Evolutionary conservation across 2,888 invertebrate species (phyloP), one percentile per base, ranked within the genome.

Genomic region (Microplitis manilae): DNA sequence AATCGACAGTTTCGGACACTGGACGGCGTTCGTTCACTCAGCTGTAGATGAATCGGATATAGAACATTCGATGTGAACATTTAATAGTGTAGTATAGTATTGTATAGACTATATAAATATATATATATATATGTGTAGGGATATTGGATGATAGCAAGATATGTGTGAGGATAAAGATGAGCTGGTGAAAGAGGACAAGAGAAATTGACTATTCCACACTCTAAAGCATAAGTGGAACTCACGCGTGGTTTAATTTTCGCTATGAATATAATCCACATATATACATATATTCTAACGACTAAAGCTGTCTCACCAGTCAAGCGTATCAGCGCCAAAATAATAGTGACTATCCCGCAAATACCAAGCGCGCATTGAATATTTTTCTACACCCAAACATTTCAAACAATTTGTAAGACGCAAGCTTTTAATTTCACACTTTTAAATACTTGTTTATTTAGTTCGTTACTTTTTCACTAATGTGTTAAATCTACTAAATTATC

Each of bases 1-100:
- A 76, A 76, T 76, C 76, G 76, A 76, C 76, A 71, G 70, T 71
- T 76, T 76, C 61, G 64, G 70, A 20, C 59, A 68, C 50, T 59
- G 70, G 61, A 61, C 61, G 68, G 68, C 61, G 68, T 75, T 39
- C 41, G 68, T 75, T 39, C 41, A 30, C 38, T 38, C 60, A 60
- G 60, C 59, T 74, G 59, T 13, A 59, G 74, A 74, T 74, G 60
- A 74, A 74, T 68, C 68, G 41, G 70, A 70, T 70, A 60, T 60
- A 70, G 75, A 61, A 39, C 50, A 59, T 39, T 50, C 50, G 50
- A 50, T 50, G 50, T 50, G 50, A 50, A 50, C 50, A 50, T 50
- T 50, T 50, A 50, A 13, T 50, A 50, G 50, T 64, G 41, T 61
- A 40, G 40, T 61, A 60, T 41, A 64, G 73, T 50, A 30, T 30